Base-by-base conservation (phyloP, 2,113 vertebrate species). In the Xenus cinereus region DNA sequence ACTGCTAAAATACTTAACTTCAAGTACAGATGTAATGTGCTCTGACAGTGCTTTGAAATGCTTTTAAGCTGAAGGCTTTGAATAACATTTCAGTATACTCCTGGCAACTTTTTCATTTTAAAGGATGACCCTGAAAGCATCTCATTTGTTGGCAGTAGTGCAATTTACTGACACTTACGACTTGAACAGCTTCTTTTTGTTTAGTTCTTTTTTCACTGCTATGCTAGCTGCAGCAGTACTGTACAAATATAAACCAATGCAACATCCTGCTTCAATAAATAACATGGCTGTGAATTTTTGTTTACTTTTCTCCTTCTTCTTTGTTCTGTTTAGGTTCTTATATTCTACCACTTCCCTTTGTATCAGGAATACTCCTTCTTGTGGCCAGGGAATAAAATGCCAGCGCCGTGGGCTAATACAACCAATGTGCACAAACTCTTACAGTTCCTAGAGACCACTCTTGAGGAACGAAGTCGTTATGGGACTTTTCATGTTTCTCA, bases 371-470 rank as follows among this genome's bases (percentile, higher is more conserved):
- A 98, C 77, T 84, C 98, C 9, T 98, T 98, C 90, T 97, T 99
- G 83, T 99, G 99, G 99, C 98, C 99, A 4, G 99, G 99, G 50
- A 98, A 97, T 97, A 99, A 99, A 97, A 99, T 99, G 85, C 99
- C 99, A 2, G 99, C 99, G 8, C 99, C 99, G 1, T 99, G 99
- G 99, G 99, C 99, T 35, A 99, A 99, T 89, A 99, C 99, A 72
- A 99, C 99, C 0, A 98, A 99, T 2, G 99, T 99, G 66, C 96
- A 86, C 94, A 99, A 99, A 71, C 98, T 99, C 32, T 98, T 99
- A 21, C 98, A 99, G 97, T 99, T 99, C 94, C 96, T 99, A 90
- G 99, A 99, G 97, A 99, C 98, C 32, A 99, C 99, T 1, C 97
- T 99, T n/a, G 98, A 97, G 39, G 99, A 99, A 82, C 98, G 99